phyloP scores from a whole-genome alignment of 2,888 invertebrate species.

The Himalopsyche anomala region DNA sequence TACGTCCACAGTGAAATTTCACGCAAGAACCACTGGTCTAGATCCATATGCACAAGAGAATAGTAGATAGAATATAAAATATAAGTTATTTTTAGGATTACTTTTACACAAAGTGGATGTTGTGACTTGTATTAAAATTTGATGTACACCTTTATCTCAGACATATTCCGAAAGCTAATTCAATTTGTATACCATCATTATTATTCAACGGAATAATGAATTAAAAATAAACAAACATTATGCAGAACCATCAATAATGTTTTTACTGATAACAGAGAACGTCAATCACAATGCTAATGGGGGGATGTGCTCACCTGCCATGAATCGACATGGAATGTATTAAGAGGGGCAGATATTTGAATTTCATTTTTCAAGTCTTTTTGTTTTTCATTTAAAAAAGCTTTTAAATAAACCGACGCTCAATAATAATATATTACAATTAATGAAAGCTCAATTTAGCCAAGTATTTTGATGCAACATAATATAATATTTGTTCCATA shows the following conservation, averaged over 20 bases:
- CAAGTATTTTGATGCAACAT: too few relatives aligned
- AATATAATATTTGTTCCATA: too few relatives aligned
- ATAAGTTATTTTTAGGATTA: too few relatives aligned
- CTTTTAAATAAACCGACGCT: not conserved
- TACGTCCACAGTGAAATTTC: too few relatives aligned
- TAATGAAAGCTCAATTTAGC: too few relatives aligned
- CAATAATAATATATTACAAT: too few relatives aligned
- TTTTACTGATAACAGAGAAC: constrained; percentile 50
- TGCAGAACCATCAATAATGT: constrained; percentile 49
- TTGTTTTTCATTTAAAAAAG: not conserved
- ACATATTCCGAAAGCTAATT: constrained; percentile 12
- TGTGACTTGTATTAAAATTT: not conserved
- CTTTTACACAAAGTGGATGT: not conserved
- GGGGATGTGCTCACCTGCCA: constrained; percentile 29
- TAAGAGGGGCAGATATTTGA: constrained; percentile 1
- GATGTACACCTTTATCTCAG: not conserved
- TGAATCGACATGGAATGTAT: not conserved
- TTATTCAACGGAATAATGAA: constrained; percentile 16
- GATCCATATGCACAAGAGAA: too few relatives aligned
- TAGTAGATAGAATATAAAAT: too few relatives aligned
- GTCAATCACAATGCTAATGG: constrained; percentile 57
- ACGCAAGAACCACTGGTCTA: too few relatives aligned
- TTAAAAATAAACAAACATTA: constrained; percentile 56
- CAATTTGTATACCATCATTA: constrained; percentile 54
- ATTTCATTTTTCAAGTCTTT: not conserved